Evolutionary conservation across 2,113 vertebrate genomes (phyloP).

Genomic region (Phyllopteryx taeniolatus): DNA sequence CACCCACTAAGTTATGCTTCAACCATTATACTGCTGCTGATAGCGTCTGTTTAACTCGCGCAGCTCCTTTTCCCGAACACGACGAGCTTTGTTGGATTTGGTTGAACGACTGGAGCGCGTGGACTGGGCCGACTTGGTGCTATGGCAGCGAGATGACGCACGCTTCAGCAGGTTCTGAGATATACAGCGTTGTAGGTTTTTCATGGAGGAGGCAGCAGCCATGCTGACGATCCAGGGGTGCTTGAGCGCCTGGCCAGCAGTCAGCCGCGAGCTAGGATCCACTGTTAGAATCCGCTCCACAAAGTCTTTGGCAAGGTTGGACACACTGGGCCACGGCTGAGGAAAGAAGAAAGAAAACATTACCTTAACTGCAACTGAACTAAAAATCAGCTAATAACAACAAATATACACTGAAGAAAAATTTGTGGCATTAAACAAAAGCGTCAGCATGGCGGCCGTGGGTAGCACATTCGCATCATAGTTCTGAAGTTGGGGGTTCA

Average conservation of each 20-base stretch:
- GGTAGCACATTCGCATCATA: background rate
- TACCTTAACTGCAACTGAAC: background rate
- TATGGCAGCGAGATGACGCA: conserved; percentile 95
- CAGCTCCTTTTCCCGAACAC: conserved; percentile 89
- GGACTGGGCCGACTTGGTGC: conserved; percentile 96
- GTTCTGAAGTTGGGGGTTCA: background rate
- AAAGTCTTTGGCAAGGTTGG: conserved; percentile 97
- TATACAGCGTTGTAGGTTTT: conserved; percentile 96
- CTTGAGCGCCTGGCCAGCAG: conserved; percentile 90
- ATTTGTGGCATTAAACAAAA: background rate
- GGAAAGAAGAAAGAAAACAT: conserved; percentile 24
- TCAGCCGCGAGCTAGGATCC: conserved; percentile 88
- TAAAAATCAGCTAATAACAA: background rate
- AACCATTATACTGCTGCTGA: conserved; percentile 93
- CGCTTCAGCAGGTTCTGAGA: conserved; percentile 97
- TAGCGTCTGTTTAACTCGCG: conserved; percentile 94
- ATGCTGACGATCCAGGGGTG: conserved; percentile 98
- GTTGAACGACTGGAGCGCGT: conserved; percentile 93
- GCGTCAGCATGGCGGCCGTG: background rate
- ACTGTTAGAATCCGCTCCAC: conserved; percentile 92
- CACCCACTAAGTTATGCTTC: conserved; percentile 48
- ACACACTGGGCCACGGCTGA: conserved; percentile 97
- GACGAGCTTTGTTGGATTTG: conserved; percentile 92
- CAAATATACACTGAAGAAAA: background rate
- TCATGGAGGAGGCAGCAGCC: conserved; percentile 97